Conservation (phyloP, 2,888 invertebrate species). For the Aproaerema taeniolella region DNA sequence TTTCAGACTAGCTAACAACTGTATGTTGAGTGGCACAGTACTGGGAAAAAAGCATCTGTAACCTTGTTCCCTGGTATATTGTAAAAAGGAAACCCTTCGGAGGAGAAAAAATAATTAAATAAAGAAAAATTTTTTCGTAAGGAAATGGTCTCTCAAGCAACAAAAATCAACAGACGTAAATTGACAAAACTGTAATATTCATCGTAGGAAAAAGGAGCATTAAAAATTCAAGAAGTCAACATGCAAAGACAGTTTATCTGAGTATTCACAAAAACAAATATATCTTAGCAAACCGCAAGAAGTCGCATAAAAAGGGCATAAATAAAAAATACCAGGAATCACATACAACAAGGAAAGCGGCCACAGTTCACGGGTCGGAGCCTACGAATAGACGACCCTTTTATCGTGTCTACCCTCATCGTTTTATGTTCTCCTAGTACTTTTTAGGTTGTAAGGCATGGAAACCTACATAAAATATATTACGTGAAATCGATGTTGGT, state of each 20-base stretch:
- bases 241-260: neutral
- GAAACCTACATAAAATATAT: slow-evolving; percentile 5
- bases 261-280: neutral
- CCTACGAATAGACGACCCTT: slow-evolving; percentile 39
- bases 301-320: slow-evolving; percentile 9
- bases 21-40: too few species aligned
- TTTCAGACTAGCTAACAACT: too few species aligned
- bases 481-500: too few species aligned
- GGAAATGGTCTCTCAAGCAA: too few species aligned
- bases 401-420: slow-evolving; percentile 35
- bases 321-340: slow-evolving; percentile 5
- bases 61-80: too few species aligned
- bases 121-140: too few species aligned
- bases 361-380: slow-evolving; percentile 45
- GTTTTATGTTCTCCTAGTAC: slow-evolving; percentile 37
- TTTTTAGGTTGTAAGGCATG: slow-evolving; percentile 18
- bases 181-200: too few species aligned
- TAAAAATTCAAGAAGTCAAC: neutral
- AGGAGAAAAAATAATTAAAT: too few species aligned
- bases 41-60: too few species aligned
- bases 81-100: too few species aligned
- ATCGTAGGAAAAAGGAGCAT: too few species aligned
- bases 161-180: too few species aligned
- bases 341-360: slow-evolving; percentile 27
- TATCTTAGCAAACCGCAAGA: neutral